Conservation (phyloP, 2,888 invertebrate species). For the Callimorpha dominula region DNA sequence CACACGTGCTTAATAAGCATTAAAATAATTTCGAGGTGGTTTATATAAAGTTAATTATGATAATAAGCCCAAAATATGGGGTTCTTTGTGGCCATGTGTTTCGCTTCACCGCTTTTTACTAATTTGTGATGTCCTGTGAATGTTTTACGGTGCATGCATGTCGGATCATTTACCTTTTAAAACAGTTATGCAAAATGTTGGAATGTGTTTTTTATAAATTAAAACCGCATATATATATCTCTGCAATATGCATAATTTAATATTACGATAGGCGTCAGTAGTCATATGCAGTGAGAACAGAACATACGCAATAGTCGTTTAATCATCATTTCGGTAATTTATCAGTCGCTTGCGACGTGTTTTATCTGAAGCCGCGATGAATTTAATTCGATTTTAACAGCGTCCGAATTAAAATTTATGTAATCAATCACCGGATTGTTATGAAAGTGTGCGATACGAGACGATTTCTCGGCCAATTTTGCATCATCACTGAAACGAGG, state of each 20-base stretch:
- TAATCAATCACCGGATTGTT: slow-evolving; percentile 85
- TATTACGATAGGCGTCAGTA: slow-evolving; percentile 56
- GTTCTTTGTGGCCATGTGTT: slow-evolving; percentile 69
- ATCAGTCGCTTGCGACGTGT: slow-evolving; percentile 79
- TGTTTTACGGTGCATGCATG: slow-evolving; percentile 31
- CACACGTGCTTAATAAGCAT: slow-evolving; percentile 84
- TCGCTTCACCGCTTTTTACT: slow-evolving; percentile 74
- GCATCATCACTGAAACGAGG: slow-evolving; percentile 78
- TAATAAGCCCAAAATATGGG: slow-evolving; percentile 78
- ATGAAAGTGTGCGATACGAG: slow-evolving; percentile 84
- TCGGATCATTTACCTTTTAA: slow-evolving; percentile 19
- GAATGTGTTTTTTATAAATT: slow-evolving; percentile 56
- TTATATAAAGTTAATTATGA: slow-evolving; percentile 83
- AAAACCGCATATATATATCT: slow-evolving; percentile 54
- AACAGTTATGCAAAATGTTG: slow-evolving; percentile 12
- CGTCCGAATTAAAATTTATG: slow-evolving; percentile 83
- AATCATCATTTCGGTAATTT: slow-evolving; percentile 81
- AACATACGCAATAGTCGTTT: slow-evolving; percentile 73
- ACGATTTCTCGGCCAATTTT: slow-evolving; percentile 82
- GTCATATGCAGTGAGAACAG: slow-evolving; percentile 45
- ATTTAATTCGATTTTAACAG: slow-evolving; percentile 84
- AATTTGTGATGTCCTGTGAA: slow-evolving; percentile 83
- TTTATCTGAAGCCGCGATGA: slow-evolving; percentile 81
- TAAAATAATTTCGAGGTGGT: slow-evolving; percentile 80
- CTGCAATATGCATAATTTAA: slow-evolving; percentile 57